Evolutionary conservation across 2,113 vertebrate species (phyloP).

Genomic region (Ovibos moschatus): DNA sequence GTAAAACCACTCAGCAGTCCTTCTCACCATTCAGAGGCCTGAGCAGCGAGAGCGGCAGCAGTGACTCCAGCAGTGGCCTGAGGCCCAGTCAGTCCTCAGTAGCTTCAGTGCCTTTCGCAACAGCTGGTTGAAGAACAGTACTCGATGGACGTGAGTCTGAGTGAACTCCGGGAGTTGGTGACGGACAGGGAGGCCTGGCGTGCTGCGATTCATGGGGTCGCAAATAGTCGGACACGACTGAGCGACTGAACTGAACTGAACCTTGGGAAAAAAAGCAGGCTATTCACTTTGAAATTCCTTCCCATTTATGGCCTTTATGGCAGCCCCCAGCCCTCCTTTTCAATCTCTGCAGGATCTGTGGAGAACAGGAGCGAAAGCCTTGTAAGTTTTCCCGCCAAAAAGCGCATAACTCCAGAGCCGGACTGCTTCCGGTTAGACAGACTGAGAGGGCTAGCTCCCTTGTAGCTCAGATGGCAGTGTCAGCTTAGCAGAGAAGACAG

Average conservation of each 20-base stretch:
- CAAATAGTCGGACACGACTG: too few relatives aligned
- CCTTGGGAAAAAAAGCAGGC: fast-evolving
- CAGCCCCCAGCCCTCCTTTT: neutral
- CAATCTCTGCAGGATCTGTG: neutral
- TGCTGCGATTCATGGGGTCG: too few relatives aligned
- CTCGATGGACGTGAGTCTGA: too few relatives aligned
- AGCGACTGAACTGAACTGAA: too few relatives aligned
- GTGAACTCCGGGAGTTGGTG: too few relatives aligned
- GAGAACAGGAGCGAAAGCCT: fast-evolving
- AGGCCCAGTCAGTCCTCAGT: neutral
- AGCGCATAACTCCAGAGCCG: neutral
- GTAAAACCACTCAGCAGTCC: too few relatives aligned
- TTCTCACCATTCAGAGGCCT: neutral
- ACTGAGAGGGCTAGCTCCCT: fast-evolving
- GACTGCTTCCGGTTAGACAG: neutral
- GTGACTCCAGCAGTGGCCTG: fast-evolving
- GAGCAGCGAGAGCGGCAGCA: too few relatives aligned
- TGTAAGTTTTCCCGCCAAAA: neutral
- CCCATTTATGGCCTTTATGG: neutral
- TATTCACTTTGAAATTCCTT: neutral
- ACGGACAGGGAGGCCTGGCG: too few relatives aligned
- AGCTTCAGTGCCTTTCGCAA: too few relatives aligned
- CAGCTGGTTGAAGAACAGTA: neutral
- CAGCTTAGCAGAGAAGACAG: neutral
- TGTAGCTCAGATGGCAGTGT: fast-evolving